These are phyloP conservation scores for Babyrousa celebensis DNA, from an alignment of 2,797 vertebrate genomes.

Conservation along the genomic window DNA sequence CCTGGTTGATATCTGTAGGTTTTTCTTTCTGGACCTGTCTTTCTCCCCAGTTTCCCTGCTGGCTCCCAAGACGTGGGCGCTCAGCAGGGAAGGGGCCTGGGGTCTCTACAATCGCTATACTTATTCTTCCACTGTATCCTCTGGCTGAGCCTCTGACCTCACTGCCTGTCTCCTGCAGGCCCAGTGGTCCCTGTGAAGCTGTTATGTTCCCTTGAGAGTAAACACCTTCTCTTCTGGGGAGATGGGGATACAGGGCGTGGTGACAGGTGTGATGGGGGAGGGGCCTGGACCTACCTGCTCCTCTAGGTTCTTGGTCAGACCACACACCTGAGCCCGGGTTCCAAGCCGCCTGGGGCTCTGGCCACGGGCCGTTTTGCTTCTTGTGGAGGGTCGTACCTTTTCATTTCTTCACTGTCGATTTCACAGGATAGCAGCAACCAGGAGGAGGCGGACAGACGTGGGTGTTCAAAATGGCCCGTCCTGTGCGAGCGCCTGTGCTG, in stretches of 20 bases:
- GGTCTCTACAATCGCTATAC: rapidly evolving
- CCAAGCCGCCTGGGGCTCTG: not conserved
- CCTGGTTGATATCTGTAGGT: rapidly evolving
- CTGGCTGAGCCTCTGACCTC: not conserved
- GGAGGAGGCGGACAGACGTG: rapidly evolving
- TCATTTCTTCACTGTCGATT: not conserved
- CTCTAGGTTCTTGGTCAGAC: not conserved
- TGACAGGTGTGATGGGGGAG: not conserved
- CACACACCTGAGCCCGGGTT: not conserved
- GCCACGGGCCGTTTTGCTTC: not conserved
- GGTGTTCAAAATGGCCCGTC: rapidly evolving
- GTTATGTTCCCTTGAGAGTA: not conserved
- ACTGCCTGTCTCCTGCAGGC: no score
- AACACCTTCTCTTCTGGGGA: not conserved
- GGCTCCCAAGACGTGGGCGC: not conserved
- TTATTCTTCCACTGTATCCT: not conserved
- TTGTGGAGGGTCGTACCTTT: not conserved
- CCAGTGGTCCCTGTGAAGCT: not conserved
- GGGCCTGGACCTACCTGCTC: not conserved
- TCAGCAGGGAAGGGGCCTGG: not conserved
- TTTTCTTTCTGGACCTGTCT: not conserved
- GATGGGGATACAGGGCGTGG: not conserved
- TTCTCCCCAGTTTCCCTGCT: not conserved
- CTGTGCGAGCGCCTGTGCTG: not conserved
- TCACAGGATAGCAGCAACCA: not conserved